A percentile compares a stretch with the other conserved stretches of the same genome.
Conservation (phyloP, 2,888 invertebrate genomes). For the Agrotis exclamationis region DNA sequence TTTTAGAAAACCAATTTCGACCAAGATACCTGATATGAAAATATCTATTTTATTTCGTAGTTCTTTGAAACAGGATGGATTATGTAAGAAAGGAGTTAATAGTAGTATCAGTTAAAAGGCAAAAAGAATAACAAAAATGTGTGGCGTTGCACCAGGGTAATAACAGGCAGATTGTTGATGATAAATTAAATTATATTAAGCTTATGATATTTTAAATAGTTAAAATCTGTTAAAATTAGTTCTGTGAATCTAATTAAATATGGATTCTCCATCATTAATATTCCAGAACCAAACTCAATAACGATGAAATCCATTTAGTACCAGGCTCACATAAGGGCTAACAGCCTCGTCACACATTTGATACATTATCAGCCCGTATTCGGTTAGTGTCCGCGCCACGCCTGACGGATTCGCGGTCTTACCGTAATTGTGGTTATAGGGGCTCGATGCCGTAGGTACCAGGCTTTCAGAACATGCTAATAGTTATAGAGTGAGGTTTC, state of each 20-base stretch:
- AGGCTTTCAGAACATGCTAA: slow-evolving; percentile 42
- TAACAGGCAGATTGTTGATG: too few relatives aligned
- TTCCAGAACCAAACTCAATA: not conserved
- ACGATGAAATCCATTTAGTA: slow-evolving; percentile 25
- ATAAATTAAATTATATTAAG: too few relatives aligned
- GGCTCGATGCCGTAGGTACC: slow-evolving; percentile 50
- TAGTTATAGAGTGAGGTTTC: slow-evolving; percentile 43
- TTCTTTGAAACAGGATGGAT: too few relatives aligned
- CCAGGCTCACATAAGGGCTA: slow-evolving; percentile 32
- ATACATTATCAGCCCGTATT: slow-evolving; percentile 60
- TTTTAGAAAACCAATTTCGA: too few relatives aligned
- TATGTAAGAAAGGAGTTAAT: too few relatives aligned
- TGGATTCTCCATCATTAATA: not conserved
- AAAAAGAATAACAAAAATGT: too few relatives aligned
- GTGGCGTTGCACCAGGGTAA: too few relatives aligned
- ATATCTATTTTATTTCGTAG: too few relatives aligned
- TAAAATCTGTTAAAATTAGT: not conserved
- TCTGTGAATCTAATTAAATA: not conserved
- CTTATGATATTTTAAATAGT: too few relatives aligned
- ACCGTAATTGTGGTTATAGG: slow-evolving; percentile 64
- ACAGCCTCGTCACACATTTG: slow-evolving; percentile 48
- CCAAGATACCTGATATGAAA: too few relatives aligned
- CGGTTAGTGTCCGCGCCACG: slow-evolving; percentile 56
- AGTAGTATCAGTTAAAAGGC: too few relatives aligned
- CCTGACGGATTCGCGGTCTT: slow-evolving; percentile 62